phyloP scores from a whole-genome alignment of 2,797 vertebrate genomes.

The Eulemur mongoz region DNA sequence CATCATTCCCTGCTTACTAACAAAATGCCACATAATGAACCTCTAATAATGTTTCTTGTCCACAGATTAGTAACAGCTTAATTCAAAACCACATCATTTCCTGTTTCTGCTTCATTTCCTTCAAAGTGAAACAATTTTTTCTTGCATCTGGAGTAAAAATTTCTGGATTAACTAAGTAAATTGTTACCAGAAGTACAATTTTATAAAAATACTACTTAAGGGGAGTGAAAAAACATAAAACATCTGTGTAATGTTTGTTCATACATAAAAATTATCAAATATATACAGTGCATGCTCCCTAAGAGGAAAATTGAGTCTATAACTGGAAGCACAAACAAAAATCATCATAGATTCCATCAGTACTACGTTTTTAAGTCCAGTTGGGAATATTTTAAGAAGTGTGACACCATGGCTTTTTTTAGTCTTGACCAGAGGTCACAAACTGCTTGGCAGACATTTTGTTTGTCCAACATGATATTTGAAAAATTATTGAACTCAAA shows the following conservation, averaged over 20 bases:
- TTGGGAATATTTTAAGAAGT: slow-evolving; percentile 10
- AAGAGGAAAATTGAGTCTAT: slow-evolving; percentile 42
- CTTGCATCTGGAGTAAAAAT: slow-evolving; percentile 55
- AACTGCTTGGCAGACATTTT: background rate
- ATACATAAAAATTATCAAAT: slow-evolving; percentile 51
- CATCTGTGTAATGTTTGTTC: slow-evolving; percentile 58
- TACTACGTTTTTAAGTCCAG: background rate
- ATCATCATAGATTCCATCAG: background rate
- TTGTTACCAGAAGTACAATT: slow-evolving; percentile 74
- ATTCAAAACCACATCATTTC: slow-evolving; percentile 64
- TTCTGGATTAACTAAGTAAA: slow-evolving; percentile 78
- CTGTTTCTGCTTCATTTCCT: slow-evolving; percentile 66
- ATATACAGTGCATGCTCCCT: background rate
- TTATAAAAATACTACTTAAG: slow-evolving; percentile 71
- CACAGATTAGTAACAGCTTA: slow-evolving; percentile 48
- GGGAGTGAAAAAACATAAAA: slow-evolving; percentile 64
- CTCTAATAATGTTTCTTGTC: slow-evolving; percentile 33
- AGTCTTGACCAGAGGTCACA: background rate
- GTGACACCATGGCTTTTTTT: background rate
- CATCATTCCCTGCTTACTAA: background rate
- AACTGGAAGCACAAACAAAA: background rate
- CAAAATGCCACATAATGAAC: slow-evolving; percentile 15
- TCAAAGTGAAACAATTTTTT: slow-evolving; percentile 70
- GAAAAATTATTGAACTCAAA: background rate
- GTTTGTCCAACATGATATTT: background rate